A percentile compares a stretch with the other conserved stretches of the same genome.
phyloP scores from a whole-genome alignment of 2,113 vertebrate species.

The Jaculus jaculus region DNA sequence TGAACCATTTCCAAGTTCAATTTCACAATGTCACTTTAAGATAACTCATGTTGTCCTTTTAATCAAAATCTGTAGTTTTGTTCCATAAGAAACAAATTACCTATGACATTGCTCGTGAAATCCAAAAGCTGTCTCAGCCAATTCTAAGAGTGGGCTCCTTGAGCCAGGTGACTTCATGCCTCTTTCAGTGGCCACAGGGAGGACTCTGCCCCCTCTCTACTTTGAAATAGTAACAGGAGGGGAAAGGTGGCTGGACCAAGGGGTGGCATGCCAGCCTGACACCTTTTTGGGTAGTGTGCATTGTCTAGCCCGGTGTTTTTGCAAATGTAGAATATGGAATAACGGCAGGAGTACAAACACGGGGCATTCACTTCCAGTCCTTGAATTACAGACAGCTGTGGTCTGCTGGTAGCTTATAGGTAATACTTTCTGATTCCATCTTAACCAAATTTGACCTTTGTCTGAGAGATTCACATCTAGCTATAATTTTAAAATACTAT shows the following conservation, averaged over 20 bases:
- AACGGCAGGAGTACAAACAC: background rate
- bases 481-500: background rate
- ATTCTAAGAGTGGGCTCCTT: background rate
- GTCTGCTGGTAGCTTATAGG: background rate
- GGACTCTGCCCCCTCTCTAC: background rate
- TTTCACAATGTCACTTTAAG: background rate
- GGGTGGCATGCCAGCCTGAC: background rate
- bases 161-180: background rate
- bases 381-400: background rate
- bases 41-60: background rate
- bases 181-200: background rate
- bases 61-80: background rate
- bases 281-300: background rate
- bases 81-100: conserved; percentile 14
- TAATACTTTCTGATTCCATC: background rate
- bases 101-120: background rate
- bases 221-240: background rate
- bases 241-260: background rate
- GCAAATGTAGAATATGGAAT: background rate
- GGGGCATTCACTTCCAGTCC: background rate
- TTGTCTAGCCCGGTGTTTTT: background rate
- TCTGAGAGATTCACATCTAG: background rate
- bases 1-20: background rate
- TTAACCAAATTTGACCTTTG: background rate
- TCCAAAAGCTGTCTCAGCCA: background rate